phyloP scores from a whole-genome alignment of 2,113 vertebrate species.

The Epinephelus cyanopodus region DNA sequence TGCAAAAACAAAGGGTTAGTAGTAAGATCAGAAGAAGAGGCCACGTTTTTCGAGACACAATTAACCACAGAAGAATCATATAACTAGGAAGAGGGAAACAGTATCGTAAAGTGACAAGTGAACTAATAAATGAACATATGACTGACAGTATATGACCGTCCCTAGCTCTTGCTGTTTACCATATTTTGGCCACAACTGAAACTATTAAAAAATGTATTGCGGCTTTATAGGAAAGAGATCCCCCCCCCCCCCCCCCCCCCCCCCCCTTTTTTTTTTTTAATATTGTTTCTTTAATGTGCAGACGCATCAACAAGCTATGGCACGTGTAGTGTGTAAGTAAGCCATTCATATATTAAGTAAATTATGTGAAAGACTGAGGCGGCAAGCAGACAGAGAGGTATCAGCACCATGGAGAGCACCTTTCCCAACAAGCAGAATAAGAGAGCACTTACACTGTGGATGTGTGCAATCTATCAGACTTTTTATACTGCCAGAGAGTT shows the following conservation, averaged over 20 bases:
- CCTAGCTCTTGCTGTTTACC: not conserved
- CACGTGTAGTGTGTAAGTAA: not conserved
- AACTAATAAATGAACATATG: not conserved
- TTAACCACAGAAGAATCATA: not conserved
- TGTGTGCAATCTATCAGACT: not conserved
- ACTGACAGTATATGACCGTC: not conserved
- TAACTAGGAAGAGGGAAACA: not conserved
- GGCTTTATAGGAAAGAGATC: no score
- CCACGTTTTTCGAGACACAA: not conserved
- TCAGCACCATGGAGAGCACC: conserved; percentile 51
- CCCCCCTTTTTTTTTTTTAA: no score
- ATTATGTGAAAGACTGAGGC: not conserved
- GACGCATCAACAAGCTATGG: not conserved
- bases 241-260: no score
- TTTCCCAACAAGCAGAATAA: not conserved
- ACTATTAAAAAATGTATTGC: no score
- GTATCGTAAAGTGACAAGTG: not conserved
- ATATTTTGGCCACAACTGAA: not conserved
- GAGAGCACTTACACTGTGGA: not conserved
- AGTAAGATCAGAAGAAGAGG: not conserved
- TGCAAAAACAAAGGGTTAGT: not conserved
- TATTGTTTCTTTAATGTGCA: not conserved
- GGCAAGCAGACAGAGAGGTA: no score
- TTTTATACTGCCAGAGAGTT: not conserved
- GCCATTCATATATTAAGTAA: not conserved